A percentile compares a stretch with the other conserved stretches of the same genome.
These are phyloP conservation scores for Pachycephala philippinensis DNA, from an alignment of 2,113 vertebrate species.

Conservation along the genomic window DNA sequence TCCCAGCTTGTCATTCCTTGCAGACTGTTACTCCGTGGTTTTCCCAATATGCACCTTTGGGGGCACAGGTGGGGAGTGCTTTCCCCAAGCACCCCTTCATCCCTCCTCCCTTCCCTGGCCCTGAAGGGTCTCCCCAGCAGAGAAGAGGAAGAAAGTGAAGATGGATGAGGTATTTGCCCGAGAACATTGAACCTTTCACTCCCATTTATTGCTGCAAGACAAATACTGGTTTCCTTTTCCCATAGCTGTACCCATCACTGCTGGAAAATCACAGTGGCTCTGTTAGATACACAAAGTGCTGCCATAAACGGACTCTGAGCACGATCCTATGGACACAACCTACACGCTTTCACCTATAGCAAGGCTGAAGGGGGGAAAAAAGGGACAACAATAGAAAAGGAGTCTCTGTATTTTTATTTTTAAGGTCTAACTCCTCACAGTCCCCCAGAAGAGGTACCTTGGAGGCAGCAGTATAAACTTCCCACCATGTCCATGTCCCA, in stretches of 20 bases:
- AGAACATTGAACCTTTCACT: not conserved
- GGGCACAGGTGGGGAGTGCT: not conserved
- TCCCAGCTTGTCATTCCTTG: not conserved
- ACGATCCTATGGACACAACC: not conserved
- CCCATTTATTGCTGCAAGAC: not conserved
- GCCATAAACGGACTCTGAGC: not conserved
- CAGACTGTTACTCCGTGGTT: not conserved
- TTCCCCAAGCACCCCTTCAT: not conserved
- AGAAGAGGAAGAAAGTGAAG: not conserved
- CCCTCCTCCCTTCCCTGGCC: not conserved
- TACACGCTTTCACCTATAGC: not conserved
- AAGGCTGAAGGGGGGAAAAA: not conserved
- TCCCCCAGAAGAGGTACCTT: not conserved
- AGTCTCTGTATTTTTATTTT: not conserved
- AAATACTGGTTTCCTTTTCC: not conserved
- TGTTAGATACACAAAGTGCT: not conserved
- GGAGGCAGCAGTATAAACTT: not conserved
- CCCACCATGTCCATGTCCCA: accelerated
- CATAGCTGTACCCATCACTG: not conserved
- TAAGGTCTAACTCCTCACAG: not conserved
- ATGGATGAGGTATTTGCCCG: not conserved
- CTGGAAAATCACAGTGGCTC: not conserved
- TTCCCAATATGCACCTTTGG: not conserved
- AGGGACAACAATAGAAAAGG: not conserved
- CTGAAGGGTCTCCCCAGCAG: not conserved